Evolutionary conservation across 53 echinoderm and acorn worm genomes (phyloP).

Genomic region (Arbacia lixula): DNA sequence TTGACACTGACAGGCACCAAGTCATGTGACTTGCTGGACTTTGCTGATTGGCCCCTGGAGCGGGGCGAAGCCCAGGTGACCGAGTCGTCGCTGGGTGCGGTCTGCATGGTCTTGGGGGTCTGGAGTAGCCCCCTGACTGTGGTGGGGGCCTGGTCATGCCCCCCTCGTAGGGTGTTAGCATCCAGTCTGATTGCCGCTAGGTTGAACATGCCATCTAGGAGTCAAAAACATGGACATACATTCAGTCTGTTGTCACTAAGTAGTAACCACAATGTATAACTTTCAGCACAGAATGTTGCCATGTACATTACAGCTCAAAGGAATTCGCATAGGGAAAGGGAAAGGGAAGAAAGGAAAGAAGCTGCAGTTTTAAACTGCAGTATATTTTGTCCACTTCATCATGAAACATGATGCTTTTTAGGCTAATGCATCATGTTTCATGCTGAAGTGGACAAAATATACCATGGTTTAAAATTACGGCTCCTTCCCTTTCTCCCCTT

Average conservation of each 20-base stretch:
- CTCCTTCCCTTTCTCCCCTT: too few relatives aligned
- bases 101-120: slow-evolving; percentile 49
- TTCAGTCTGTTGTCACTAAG: neutral
- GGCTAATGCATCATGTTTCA: too few relatives aligned
- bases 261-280: neutral
- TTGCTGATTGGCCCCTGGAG: slow-evolving; percentile 71
- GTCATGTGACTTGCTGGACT: slow-evolving; percentile 73
- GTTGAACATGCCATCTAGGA: slow-evolving; percentile 79
- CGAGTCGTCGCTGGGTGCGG: slow-evolving; percentile 60
- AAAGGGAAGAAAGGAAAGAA: too few relatives aligned
- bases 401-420: too few relatives aligned
- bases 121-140: slow-evolving; percentile 5
- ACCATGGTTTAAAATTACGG: too few relatives aligned
- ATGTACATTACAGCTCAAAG: too few relatives aligned
- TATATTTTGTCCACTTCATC: too few relatives aligned
- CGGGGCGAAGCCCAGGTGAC: slow-evolving; percentile 61
- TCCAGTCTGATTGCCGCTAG: slow-evolving; percentile 85
- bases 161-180: slow-evolving; percentile 51
- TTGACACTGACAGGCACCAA: slow-evolving; percentile 72
- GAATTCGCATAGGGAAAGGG: too few relatives aligned
- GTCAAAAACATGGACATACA: neutral
- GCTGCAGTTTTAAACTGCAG: too few relatives aligned
- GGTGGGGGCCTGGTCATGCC: slow-evolving; percentile 20
- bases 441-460: too few relatives aligned
- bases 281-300: too few relatives aligned